Base-by-base conservation (phyloP, 2,888 invertebrate species). In the Napeogenes inachia region DNA sequence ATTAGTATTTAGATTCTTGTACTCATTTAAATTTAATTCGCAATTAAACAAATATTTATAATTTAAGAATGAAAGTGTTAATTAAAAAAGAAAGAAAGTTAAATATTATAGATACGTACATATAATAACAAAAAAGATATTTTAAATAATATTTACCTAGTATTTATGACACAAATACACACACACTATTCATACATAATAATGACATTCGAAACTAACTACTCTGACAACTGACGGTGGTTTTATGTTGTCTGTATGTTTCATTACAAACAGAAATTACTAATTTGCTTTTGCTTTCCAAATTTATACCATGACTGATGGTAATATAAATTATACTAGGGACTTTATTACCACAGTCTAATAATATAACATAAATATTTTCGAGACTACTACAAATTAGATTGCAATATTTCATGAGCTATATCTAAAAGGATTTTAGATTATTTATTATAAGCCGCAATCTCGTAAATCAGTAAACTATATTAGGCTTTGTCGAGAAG, bases 241-340 rank as follows among this genome's bases (percentile, higher is more conserved):
- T 42, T 65, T 58, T 50, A 63, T 45, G 45, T 56, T 45, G 46
- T 54, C 13, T 5, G 4, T 35, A 1, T 35, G 30, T 67, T 68
- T 68, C 67, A 70, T 62, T 62, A 64, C 56, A 54, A 45, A 45
- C 57, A 53, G 46, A 65, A 61, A 62, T 56, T 61, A 55, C 56
- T 60, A 56, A 65, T 61, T 63, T 60, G 59, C 62, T 61, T 60
- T 62, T 54, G 54, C 60, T 60, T 47, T 47, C 2, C 12, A 50
- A 6, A 30, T 8, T 21, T 59, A 65, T 45, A 66, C 59, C 56
- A 54, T 61, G 58, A 59, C 61, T 47, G 59, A 60, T 57, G 45
- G 62, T 63, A 59, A 30, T n/a, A 59, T 68, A 64, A 67, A 63
- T 63, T 66, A 65, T 59, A 66, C 54, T 33, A 60, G 54, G 50